phyloP scores from a whole-genome alignment of 2,113 vertebrate species.

The Eulemur rufifrons region DNA sequence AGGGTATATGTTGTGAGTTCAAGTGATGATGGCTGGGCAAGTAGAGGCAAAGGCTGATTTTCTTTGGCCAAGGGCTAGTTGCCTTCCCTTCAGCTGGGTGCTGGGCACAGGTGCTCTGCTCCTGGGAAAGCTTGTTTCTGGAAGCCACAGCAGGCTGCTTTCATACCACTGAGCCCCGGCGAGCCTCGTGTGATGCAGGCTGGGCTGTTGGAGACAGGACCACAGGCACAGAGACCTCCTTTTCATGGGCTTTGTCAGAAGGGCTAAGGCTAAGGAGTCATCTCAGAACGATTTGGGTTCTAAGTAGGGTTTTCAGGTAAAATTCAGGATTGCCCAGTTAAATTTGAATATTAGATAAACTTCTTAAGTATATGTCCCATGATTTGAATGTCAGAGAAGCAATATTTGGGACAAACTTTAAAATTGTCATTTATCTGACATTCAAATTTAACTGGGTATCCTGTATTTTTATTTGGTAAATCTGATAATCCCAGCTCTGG shows the following conservation, averaged over 20 bases:
- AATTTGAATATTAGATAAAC: background rate
- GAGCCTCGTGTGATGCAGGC: background rate
- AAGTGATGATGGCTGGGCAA: background rate
- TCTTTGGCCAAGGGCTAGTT: background rate
- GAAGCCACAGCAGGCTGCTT: background rate
- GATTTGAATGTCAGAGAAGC: background rate
- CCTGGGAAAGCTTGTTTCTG: background rate
- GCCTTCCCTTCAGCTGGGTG: background rate
- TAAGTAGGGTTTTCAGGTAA: background rate
- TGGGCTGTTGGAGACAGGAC: background rate
- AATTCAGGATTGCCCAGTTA: background rate
- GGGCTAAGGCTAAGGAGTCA: background rate
- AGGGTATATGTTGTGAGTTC: background rate
- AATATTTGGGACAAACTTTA: background rate
- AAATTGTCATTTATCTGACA: background rate
- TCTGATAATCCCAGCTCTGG: background rate
- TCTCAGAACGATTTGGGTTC: background rate
- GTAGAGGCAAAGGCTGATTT: background rate
- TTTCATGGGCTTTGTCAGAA: background rate
- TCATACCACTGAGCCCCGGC: too few species aligned
- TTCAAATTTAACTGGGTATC: background rate
- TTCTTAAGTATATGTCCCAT: background rate
- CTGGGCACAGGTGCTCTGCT: background rate
- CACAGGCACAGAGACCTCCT: background rate
- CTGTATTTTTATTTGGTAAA: constrained; percentile 10